These are phyloP conservation scores for Acrobasis repandana DNA, from an alignment of 2,888 invertebrate genomes.

Conservation along the genomic window DNA sequence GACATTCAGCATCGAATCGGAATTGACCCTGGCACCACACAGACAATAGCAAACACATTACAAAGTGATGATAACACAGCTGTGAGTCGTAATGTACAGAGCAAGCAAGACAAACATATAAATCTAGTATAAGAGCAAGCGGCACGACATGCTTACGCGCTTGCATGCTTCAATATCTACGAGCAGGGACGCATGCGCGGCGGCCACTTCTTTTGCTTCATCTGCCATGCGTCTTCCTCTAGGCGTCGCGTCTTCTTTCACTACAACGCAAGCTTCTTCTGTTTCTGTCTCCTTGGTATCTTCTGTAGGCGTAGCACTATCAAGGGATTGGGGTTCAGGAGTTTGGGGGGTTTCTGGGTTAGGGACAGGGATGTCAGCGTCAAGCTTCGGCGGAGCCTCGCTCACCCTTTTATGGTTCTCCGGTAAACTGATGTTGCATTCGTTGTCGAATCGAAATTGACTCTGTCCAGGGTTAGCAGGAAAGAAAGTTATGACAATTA, in stretches of 20 bases:
- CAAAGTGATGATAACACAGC: slow-evolving; percentile 29
- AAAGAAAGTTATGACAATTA: slow-evolving; percentile 49
- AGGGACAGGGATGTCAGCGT: slow-evolving; percentile 47
- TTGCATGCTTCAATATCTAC: slow-evolving; percentile 85
- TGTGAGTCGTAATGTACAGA: slow-evolving; percentile 34
- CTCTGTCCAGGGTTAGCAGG: slow-evolving; percentile 87
- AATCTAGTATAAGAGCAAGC: slow-evolving; percentile 58
- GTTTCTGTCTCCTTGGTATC: slow-evolving; percentile 54
- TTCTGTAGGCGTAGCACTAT: slow-evolving; percentile 58
- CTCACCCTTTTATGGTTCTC: slow-evolving; percentile 99
- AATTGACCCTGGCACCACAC: slow-evolving; percentile 90
- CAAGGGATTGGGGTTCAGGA: slow-evolving; percentile 49
- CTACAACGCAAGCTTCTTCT: slow-evolving; percentile 74
- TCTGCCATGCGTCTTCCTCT: slow-evolving; percentile 72
- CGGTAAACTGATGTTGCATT: slow-evolving; percentile 98
- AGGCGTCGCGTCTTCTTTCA: slow-evolving; percentile 74
- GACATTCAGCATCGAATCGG: slow-evolving; percentile 93
- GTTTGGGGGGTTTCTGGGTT: slow-evolving; percentile 47
- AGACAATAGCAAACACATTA: slow-evolving; percentile 47
- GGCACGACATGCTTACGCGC: slow-evolving; percentile 86
- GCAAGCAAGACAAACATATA: slow-evolving; percentile 51
- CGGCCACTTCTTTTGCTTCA: slow-evolving; percentile 77
- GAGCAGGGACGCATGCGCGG: slow-evolving; percentile 79
- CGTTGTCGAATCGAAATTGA: slow-evolving; percentile 99
- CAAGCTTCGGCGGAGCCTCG: slow-evolving; percentile 80